These are phyloP conservation scores for Augochlora pura DNA, from an alignment of 1,140 invertebrate genomes.

Conservation along the genomic window DNA sequence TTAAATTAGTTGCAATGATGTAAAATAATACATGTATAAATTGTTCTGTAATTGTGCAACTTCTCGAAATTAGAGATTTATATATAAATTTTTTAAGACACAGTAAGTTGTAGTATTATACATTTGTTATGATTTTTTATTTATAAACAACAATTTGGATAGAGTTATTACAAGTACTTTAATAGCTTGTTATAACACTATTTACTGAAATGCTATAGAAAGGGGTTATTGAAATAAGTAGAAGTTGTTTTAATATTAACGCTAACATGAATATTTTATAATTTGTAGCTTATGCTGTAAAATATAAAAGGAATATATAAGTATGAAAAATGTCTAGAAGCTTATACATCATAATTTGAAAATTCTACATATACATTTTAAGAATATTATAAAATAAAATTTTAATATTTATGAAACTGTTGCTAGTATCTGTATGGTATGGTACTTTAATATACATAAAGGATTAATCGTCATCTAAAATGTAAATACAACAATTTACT, in stretches of 20 bases:
- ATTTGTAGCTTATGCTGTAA: too few relatives aligned
- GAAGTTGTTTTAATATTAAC: too few relatives aligned
- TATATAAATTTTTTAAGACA: background rate
- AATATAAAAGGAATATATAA: background rate
- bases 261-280: too few relatives aligned
- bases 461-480: background rate
- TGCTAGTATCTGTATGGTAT: background rate
- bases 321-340: background rate
- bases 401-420: background rate
- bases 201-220: background rate
- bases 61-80: background rate
- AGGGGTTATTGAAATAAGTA: too few relatives aligned
- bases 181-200: background rate
- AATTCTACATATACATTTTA: background rate
- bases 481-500: background rate
- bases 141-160: background rate
- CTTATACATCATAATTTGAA: background rate
- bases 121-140: too few relatives aligned
- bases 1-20: too few relatives aligned
- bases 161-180: background rate
- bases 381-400: background rate
- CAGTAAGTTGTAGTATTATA: background rate
- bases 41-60: background rate
- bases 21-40: background rate
- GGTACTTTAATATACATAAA: background rate